phyloP scores from a whole-genome alignment of 2,797 vertebrate species.

The Zalophus californianus region DNA sequence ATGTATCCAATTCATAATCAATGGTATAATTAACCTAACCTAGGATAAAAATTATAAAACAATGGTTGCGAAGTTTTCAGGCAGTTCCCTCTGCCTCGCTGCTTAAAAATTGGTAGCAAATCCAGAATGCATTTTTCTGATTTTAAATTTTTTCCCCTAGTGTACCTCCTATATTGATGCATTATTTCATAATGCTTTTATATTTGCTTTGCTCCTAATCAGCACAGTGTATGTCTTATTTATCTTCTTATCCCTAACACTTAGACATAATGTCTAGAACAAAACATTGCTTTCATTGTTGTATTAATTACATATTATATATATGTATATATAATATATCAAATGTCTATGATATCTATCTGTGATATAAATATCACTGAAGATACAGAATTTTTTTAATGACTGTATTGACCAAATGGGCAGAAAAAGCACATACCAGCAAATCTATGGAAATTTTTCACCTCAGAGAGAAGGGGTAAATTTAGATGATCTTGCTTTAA shows the following conservation, averaged over 20 bases:
- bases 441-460: background rate
- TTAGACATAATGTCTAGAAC: background rate
- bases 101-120: background rate
- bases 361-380: background rate
- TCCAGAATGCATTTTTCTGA: background rate
- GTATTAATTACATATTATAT: background rate
- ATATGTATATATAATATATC: background rate
- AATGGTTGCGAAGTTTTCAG: background rate
- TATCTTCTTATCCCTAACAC: background rate
- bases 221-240: background rate
- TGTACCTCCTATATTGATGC: background rate
- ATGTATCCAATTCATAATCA: background rate
- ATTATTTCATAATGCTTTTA: background rate
- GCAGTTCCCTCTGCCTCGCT: background rate
- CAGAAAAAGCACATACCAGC: background rate
- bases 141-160: slow-evolving; percentile 2
- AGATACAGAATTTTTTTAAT: background rate
- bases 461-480: background rate
- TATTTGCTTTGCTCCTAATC: background rate
- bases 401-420: background rate
- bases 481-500: background rate
- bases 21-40: background rate
- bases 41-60: background rate
- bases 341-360: background rate
- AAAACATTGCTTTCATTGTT: background rate